Conservation (phyloP, 2,888 invertebrate species). For the Dilophus febrilis region DNA sequence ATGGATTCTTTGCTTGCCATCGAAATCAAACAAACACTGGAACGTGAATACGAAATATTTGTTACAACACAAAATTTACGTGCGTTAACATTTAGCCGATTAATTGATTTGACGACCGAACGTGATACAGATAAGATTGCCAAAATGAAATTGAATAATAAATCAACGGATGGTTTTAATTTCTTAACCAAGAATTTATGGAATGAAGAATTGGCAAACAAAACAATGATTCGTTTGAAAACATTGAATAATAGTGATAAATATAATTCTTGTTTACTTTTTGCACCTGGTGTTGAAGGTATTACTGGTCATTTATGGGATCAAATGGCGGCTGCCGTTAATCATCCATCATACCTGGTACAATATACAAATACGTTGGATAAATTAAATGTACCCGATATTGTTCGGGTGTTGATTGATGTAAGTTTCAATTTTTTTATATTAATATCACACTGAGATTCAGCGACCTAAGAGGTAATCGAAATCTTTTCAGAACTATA, state of each 20-base stretch:
- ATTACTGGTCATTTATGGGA: constrained; percentile 32
- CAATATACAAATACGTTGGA: constrained; percentile 21
- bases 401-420: constrained; percentile 18
- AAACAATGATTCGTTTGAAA: constrained; percentile 36
- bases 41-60: constrained; percentile 73
- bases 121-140: constrained; percentile 20
- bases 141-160: constrained; percentile 22
- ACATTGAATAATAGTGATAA: constrained; percentile 18
- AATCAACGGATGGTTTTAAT: constrained; percentile 32
- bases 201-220: constrained; percentile 36
- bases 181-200: constrained; percentile 43
- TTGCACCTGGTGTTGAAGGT: constrained; percentile 54
- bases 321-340: constrained; percentile 18
- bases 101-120: constrained; percentile 16
- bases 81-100: constrained; percentile 47
- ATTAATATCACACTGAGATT: neutral
- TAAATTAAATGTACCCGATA: constrained; percentile 16
- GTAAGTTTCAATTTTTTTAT: constrained; percentile 13
- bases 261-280: constrained; percentile 25
- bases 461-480: no score
- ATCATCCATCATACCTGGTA: constrained; percentile 18
- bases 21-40: constrained; percentile 84
- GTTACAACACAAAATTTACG: constrained; percentile 76
- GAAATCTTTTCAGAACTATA: no score
- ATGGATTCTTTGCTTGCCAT: constrained; percentile 97